Conservation (phyloP, 2,888 invertebrate genomes). For the Syrista parreyssii region DNA sequence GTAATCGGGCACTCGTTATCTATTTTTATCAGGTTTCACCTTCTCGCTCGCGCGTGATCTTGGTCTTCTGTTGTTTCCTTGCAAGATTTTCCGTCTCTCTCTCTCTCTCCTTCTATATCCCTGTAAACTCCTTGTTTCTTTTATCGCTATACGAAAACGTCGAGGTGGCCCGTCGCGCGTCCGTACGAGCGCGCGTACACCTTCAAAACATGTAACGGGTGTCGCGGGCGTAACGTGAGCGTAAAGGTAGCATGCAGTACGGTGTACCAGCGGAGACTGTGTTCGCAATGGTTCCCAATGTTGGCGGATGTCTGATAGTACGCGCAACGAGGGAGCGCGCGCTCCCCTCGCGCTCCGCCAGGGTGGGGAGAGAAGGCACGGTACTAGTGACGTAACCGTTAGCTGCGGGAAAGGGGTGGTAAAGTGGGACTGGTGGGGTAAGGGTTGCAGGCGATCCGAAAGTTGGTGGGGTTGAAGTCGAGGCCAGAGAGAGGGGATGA, state of each 20-base stretch:
- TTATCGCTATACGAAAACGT: too few relatives aligned
- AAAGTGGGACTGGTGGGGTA: conserved; percentile 33
- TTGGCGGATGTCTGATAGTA: conserved; percentile 29
- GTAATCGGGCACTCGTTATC: too few relatives aligned
- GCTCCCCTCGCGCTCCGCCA: neutral
- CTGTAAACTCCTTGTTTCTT: too few relatives aligned
- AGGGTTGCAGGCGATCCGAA: neutral
- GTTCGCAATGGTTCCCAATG: conserved; percentile 27
- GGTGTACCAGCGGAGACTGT: conserved; percentile 57
- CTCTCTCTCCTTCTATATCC: too few relatives aligned
- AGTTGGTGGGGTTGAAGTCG: conserved; percentile 23
- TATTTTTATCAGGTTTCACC: too few relatives aligned
- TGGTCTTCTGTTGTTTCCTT: neutral
- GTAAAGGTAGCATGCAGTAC: conserved; percentile 46
- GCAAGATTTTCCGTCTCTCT: too few relatives aligned
- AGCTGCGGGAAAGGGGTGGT: conserved; percentile 16
- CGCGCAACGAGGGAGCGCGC: neutral
- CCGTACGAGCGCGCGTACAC: too few relatives aligned
- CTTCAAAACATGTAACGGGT: neutral
- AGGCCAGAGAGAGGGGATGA: conserved; percentile 28
- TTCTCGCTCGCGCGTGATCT: too few relatives aligned
- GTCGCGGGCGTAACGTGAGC: neutral
- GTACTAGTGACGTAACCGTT: conserved; percentile 6
- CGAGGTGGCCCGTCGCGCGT: too few relatives aligned
- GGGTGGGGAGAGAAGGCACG: conserved; percentile 19